These are phyloP conservation scores for Prionchulus punctatus DNA, from an alignment of 2,888 invertebrate genomes.

Conservation along the genomic window DNA sequence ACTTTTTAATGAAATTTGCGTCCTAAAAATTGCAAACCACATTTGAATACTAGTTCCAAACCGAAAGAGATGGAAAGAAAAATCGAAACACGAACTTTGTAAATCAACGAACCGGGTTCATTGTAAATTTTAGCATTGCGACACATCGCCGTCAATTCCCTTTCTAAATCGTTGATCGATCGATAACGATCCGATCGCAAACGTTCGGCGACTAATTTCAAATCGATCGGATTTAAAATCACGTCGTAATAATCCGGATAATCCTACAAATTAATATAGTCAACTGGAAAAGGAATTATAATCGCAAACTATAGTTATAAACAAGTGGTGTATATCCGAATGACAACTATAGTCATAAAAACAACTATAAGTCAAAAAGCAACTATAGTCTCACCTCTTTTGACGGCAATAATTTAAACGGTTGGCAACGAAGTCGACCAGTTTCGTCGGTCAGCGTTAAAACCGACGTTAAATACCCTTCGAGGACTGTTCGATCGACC, in stretches of 20 bases:
- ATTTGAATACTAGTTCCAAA: too few relatives aligned
- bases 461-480: conserved; percentile 70
- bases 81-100: too few relatives aligned
- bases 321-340: neutral
- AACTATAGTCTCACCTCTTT: conserved; percentile 48
- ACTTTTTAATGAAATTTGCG: conserved; percentile 69
- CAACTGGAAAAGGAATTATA: neutral
- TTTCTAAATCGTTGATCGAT: conserved; percentile 62
- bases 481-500: conserved; percentile 54
- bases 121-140: conserved; percentile 89
- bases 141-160: conserved; percentile 72
- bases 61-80: too few relatives aligned
- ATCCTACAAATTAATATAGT: conserved; percentile 37
- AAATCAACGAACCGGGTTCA: conserved; percentile 87
- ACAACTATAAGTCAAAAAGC: neutral
- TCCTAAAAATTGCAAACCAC: conserved; percentile 40
- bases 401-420: conserved; percentile 78
- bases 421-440: conserved; percentile 63
- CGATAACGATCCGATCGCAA: conserved; percentile 52
- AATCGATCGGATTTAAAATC: conserved; percentile 80
- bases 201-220: conserved; percentile 76
- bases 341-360: neutral
- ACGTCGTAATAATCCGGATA: conserved; percentile 91
- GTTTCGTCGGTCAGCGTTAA: conserved; percentile 66
- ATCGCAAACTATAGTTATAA: neutral